Percentiles rank a stretch among this genome's conserved stretches.
These are phyloP conservation scores for Stratiomys singularior DNA, from an alignment of 2,888 invertebrate species.

Conservation along the genomic window DNA sequence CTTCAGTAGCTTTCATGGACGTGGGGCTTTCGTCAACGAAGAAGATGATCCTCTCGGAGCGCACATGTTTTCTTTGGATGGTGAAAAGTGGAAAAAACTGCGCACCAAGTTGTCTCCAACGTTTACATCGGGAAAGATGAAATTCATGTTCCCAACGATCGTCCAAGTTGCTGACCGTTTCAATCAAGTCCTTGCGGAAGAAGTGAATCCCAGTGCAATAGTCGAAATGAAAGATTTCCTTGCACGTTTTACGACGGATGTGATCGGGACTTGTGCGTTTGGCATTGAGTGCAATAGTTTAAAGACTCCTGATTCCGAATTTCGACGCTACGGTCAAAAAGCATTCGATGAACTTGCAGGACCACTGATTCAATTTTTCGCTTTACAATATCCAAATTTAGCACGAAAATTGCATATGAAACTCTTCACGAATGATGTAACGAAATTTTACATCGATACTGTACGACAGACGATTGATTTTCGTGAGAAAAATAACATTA, in stretches of 20 bases:
- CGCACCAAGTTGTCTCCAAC: constrained; percentile 62
- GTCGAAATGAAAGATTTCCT: constrained; percentile 57
- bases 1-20: constrained; percentile 58
- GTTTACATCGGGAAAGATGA: constrained; percentile 65
- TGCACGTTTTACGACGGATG: constrained; percentile 64
- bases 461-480: constrained; percentile 63
- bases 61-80: constrained; percentile 57
- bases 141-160: constrained; percentile 60
- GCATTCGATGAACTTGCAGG: constrained; percentile 44
- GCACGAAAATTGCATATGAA: constrained; percentile 51
- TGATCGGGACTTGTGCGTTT: constrained; percentile 63
- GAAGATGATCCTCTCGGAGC: constrained; percentile 57
- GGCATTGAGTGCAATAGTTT: constrained; percentile 62
- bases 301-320: constrained; percentile 57
- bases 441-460: constrained; percentile 57
- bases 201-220: constrained; percentile 47
- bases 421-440: constrained; percentile 56
- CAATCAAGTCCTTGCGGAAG: constrained; percentile 53
- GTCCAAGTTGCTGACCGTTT: constrained; percentile 54
- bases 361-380: not conserved
- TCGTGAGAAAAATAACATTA: constrained; percentile 60
- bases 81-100: constrained; percentile 63
- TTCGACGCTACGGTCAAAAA: constrained; percentile 54
- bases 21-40: constrained; percentile 56
- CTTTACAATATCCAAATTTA: not conserved